Base-by-base conservation (phyloP, 1,140 invertebrate genomes). In the Drosophila kanapiae region DNA sequence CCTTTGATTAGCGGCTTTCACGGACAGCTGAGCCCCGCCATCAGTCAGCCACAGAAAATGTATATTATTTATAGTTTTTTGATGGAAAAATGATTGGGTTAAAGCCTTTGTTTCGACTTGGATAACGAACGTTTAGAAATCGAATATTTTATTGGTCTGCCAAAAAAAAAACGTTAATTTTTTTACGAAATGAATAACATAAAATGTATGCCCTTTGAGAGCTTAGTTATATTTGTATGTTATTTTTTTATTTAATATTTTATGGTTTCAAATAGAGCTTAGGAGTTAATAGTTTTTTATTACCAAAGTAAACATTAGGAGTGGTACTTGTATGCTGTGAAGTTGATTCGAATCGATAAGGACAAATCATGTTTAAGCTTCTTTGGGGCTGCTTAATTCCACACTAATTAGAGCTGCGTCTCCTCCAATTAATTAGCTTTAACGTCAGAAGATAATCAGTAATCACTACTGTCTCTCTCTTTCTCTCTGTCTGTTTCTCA, bases 331-430 rank as follows among this genome's bases (percentile, higher is more conserved):
- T 33, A 45, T 18, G n/a, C 14, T 45, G 16, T 47, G 11, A 65
- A 42, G 33, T 47, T 14, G 37, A 71, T 58, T 29, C 8, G 13
- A 40, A 47, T 71, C 18, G 10, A 48, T 31, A 23, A 18, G 33
- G 37, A 16, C 29, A 13, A 6, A 31, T 27, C 14, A n/a, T n/a
- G 14, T 4, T 18, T 43, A n/a, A 37, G 48, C 31, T 40, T 7
- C 38, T 37, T 13, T n/a, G 35, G 16, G 33, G 13, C 61, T 11
- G 23, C 9, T 56, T 79, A 86, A 85, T 86, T 60, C 76, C 67
- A 49, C 29, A 53, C 77, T 83, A 87, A 87, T 87, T 88, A 78
- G 57, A 64, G 67, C 57, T 56, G 58, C 60, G 57, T 65, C 68
- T 62, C 49, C 54, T 56, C 23, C 64, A 87, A 83, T 87, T 87